Conservation (phyloP, 2,888 invertebrate species). For the Girardia tigrina region DNA sequence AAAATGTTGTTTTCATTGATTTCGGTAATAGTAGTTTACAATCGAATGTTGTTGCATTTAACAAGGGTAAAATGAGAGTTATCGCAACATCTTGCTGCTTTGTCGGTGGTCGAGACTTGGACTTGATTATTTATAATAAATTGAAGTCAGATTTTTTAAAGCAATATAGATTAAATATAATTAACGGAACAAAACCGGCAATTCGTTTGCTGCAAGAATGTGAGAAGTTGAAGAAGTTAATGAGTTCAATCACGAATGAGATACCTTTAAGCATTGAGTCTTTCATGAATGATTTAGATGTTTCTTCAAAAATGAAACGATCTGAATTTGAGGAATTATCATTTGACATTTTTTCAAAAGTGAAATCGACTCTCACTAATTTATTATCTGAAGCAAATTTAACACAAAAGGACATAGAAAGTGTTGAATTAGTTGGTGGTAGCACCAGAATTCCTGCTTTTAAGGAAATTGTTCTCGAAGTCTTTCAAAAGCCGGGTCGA, state of each 20-base stretch:
- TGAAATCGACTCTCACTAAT: conserved; percentile 26
- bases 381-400: conserved; percentile 52
- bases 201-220: conserved; percentile 75
- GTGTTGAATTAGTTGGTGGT: conserved; percentile 91
- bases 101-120: conserved; percentile 87
- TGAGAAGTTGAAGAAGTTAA: conserved; percentile 93
- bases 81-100: conserved; percentile 70
- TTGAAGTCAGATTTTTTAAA: conserved; percentile 74
- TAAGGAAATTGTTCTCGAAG: conserved; percentile 71
- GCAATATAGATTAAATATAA: conserved; percentile 72
- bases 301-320: conserved; percentile 70
- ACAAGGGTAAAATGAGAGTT: conserved; percentile 80
- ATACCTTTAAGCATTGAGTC: conserved; percentile 91
- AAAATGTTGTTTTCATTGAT: conserved; percentile 87
- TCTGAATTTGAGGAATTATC: too few species aligned
- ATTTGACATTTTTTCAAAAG: conserved; percentile 27
- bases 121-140: conserved; percentile 68
- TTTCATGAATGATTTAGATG: conserved; percentile 93
- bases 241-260: conserved; percentile 99
- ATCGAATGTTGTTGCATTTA: conserved; percentile 58
- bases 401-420: conserved; percentile 69
- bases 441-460: conserved; percentile 82
- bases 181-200: conserved; percentile 68
- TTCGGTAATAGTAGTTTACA: conserved; percentile 77
- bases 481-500: conserved; percentile 66